Percentiles rank a stretch among this genome's conserved stretches.
phyloP scores from a whole-genome alignment of 2,113 vertebrate species.

The Alethe diademata region DNA sequence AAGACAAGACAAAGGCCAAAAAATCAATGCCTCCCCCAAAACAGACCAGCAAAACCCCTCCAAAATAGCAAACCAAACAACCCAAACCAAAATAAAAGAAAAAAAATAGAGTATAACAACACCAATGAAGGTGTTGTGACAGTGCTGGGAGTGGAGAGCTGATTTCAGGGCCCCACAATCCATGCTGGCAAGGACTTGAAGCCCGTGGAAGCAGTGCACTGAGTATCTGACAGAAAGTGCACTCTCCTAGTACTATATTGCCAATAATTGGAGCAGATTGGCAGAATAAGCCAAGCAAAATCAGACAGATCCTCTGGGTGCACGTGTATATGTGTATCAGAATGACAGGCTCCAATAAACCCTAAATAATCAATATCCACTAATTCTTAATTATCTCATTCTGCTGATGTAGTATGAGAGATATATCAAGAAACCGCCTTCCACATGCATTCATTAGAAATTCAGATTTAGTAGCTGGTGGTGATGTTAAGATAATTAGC shows the following conservation, averaged over 20 bases:
- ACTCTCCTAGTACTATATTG: background rate
- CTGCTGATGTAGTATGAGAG: constrained; percentile 51
- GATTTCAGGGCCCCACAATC: background rate
- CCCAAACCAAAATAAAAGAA: background rate
- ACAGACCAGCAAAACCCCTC: rapidly evolving
- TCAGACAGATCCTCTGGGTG: background rate
- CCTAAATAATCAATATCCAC: constrained; percentile 66
- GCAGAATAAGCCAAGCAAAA: background rate
- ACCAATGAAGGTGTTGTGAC: background rate
- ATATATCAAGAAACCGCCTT: constrained; percentile 72
- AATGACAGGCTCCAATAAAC: constrained; percentile 46
- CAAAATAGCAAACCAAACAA: background rate
- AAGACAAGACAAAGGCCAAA: background rate
- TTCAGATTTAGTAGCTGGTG: constrained; percentile 81
- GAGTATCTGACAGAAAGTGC: constrained; percentile 6
- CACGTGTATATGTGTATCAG: background rate
- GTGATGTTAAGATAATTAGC: constrained; percentile 82
- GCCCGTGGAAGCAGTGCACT: background rate
- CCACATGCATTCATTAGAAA: constrained; percentile 77
- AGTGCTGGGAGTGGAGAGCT: background rate
- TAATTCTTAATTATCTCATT: constrained; percentile 58
- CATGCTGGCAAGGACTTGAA: background rate
- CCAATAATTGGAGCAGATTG: background rate
- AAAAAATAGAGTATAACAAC: background rate
- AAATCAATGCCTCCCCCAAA: background rate